These are phyloP conservation scores for Merodon equestris DNA, from an alignment of 2,888 invertebrate species.

Conservation along the genomic window DNA sequence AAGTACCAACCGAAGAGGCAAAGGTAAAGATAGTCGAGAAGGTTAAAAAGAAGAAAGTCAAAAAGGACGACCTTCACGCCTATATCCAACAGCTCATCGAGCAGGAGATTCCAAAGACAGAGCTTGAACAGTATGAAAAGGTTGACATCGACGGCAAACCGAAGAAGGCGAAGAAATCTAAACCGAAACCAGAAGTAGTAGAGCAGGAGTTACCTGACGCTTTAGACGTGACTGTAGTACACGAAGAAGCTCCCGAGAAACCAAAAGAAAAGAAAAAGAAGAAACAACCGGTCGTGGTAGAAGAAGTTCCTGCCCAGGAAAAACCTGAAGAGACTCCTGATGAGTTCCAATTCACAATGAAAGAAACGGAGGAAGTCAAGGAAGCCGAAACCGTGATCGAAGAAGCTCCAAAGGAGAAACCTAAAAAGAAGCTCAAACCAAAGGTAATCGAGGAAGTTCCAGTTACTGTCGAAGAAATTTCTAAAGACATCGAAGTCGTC, in stretches of 20 bases:
- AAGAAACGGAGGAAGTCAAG: conserved; percentile 67
- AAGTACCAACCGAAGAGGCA: conserved; percentile 50
- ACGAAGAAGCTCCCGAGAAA: conserved; percentile 71
- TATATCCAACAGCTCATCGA: conserved; percentile 77
- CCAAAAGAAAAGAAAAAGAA: conserved; percentile 73
- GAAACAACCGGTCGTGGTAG: conserved; percentile 46
- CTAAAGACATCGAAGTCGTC: conserved; percentile 72
- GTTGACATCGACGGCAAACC: conserved; percentile 75
- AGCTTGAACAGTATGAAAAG: conserved; percentile 78
- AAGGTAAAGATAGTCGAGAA: conserved; percentile 71
- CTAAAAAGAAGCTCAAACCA: conserved; percentile 20
- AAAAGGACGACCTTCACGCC: conserved; percentile 76
- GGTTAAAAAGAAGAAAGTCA: conserved; percentile 77
- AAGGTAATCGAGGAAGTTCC: conserved; percentile 70
- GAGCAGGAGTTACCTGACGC: conserved; percentile 69
- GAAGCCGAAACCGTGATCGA: conserved; percentile 30
- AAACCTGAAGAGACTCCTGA: conserved; percentile 41
- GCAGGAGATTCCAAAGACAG: conserved; percentile 75
- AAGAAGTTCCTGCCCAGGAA: conserved; percentile 70
- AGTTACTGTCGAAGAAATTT: conserved; percentile 68
- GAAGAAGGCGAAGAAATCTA: conserved; percentile 73
- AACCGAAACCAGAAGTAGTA: conserved; percentile 64
- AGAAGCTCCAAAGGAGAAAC: conserved; percentile 1
- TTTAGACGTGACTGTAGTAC: conserved; percentile 71
- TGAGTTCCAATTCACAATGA: conserved; percentile 53